These are phyloP conservation scores for Aepyceros melampus DNA, from an alignment of 2,113 vertebrate genomes.

Conservation along the genomic window DNA sequence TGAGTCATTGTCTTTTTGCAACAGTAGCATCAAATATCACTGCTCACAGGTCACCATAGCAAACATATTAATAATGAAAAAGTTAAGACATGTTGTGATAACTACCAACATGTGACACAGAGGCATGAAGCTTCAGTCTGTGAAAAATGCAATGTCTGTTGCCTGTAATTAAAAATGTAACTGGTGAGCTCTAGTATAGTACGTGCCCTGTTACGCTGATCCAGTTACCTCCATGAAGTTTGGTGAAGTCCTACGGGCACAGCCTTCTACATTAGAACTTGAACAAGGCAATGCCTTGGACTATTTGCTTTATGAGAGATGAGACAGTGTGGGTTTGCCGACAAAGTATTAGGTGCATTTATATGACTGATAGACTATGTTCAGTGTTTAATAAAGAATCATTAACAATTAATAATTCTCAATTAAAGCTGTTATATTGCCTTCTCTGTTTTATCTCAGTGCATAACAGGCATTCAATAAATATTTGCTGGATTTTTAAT, in stretches of 20 bases:
- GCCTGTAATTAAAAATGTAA: constrained; percentile 12
- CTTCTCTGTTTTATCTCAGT: background rate
- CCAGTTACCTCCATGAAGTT: background rate
- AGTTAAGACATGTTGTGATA: background rate
- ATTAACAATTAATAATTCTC: background rate
- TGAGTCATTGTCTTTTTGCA: background rate
- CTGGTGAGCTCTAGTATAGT: background rate
- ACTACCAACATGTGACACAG: background rate
- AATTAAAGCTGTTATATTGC: background rate
- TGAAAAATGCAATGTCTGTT: background rate
- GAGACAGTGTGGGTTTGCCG: background rate
- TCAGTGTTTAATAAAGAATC: background rate
- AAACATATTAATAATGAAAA: background rate
- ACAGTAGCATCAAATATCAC: background rate
- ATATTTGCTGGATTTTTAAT: background rate
- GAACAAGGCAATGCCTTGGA: background rate
- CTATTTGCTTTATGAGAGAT: background rate
- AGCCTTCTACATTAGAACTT: background rate
- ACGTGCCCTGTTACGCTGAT: background rate
- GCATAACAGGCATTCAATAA: background rate
- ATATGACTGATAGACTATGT: background rate
- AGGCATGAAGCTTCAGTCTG: background rate
- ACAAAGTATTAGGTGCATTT: background rate
- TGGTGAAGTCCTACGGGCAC: background rate
- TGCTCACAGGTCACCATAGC: background rate